These are phyloP conservation scores for Dolomedes plantarius DNA, from an alignment of 2,888 invertebrate species.

Conservation along the genomic window DNA sequence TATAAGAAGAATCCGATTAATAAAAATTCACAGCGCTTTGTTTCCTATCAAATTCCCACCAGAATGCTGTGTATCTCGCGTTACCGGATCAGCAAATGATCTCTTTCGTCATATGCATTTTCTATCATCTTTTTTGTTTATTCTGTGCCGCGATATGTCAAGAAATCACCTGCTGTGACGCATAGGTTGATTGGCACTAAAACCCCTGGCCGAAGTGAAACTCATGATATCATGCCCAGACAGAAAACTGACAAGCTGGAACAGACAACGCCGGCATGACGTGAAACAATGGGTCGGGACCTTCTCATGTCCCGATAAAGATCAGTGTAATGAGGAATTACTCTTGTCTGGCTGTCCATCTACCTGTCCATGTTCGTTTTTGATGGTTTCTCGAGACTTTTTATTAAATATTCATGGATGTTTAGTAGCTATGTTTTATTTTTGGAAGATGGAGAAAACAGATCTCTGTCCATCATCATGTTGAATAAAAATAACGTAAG, in stretches of 20 bases:
- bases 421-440: no score
- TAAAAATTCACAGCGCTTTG: neutral
- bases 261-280: conserved; percentile 35
- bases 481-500: no score
- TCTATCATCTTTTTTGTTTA: neutral
- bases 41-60: neutral
- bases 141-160: neutral
- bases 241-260: conserved; percentile 43
- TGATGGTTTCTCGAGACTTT: neutral
- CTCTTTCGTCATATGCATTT: neutral
- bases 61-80: neutral
- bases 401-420: neutral
- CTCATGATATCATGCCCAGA: conserved; percentile 5
- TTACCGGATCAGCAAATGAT: neutral
- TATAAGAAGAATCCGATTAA: neutral
- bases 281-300: conserved; percentile 37
- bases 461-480: no score
- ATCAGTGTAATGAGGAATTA: conserved; percentile 19
- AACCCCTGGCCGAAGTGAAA: neutral
- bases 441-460: no score
- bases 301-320: conserved; percentile 20
- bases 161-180: conserved; percentile 6
- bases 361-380: neutral
- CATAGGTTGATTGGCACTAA: neutral
- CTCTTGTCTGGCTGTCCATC: conserved; percentile 14